Evolutionary conservation across 2,888 invertebrate genomes (phyloP), one percentile per base, ranked within the genome.

Genomic region (Drosophila formosana): DNA sequence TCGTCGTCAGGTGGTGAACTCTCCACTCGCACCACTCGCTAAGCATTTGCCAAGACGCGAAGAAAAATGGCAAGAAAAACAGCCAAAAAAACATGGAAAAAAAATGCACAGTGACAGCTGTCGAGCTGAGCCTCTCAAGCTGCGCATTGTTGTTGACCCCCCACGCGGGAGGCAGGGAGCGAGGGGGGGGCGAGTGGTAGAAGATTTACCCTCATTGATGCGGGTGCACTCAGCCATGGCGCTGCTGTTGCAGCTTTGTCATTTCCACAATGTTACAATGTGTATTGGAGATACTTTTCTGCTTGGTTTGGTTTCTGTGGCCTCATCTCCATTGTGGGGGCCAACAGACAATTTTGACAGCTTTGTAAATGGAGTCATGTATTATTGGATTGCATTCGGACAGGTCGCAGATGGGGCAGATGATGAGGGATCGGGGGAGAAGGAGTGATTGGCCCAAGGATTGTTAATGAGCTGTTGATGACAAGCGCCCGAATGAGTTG

Each of bases 271-370:
- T 68, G 60, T 64, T 60, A 46, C 60, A 69, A 64, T 71, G 63
- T 71, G 63, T 66, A 76, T 58, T 63, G 52, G 7, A 75, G 78
- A 82, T 72, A 75, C 66, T 83, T 84, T 82, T 78, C 74, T 71
- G 80, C 78, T 74, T 71, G 70, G 80, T 34, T 74, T 76, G 60
- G 55, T 68, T 69, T 58, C 66, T 80, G 77, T 78, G 81, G 71
- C 72, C 75, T 62, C 75, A 50, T 52, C 68, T 60, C 46, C 13
- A 37, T 43, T 37, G 34, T 50, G 41, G 13, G 37, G 13, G 37
- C 8, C 52, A 23, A 78, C 61, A 68, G 34, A 58, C 58, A 67
- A 67, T 75, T 79, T 71, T 74, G 82, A 82, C 78, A 74, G 68
- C 67, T 71, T 34, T 58, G 68, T 64, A 66, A 75, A 68, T 64